A percentile compares a stretch with the other conserved stretches of the same genome.
phyloP scores from a whole-genome alignment of 30 jellyfish, hydroid and myxozoan species.

The Aurelia sp. region DNA sequence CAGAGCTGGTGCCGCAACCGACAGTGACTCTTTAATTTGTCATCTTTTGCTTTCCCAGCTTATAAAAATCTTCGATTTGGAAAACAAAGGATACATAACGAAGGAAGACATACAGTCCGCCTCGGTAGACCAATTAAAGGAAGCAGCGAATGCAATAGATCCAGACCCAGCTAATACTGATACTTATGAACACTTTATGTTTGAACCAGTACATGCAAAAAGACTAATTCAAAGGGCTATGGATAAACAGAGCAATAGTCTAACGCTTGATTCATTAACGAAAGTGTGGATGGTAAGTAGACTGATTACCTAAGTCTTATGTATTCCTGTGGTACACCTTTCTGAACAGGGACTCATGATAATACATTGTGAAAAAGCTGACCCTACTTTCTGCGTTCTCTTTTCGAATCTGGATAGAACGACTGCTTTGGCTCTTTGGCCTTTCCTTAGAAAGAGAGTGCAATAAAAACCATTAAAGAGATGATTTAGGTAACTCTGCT shows the following conservation, averaged over 20 bases:
- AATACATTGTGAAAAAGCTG: too few species aligned
- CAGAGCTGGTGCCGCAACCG: too few species aligned
- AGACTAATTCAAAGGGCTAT: slow-evolving; percentile 15
- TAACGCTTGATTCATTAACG: slow-evolving; percentile 1
- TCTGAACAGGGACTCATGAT: too few species aligned
- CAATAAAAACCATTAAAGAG: too few species aligned
- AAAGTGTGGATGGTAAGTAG: slow-evolving; percentile 48
- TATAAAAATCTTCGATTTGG: slow-evolving; percentile 27
- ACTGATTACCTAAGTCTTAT: background rate
- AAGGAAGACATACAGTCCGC: slow-evolving; percentile 31
- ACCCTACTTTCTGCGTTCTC: too few species aligned
- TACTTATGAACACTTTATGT: slow-evolving; percentile 30
- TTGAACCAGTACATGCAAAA: slow-evolving; percentile 35
- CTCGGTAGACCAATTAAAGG: slow-evolving; percentile 39
- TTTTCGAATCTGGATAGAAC: too few species aligned
- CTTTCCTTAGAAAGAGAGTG: too few species aligned
- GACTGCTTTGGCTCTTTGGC: too few species aligned
- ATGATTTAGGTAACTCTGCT: too few species aligned
- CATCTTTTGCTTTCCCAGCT: slow-evolving; percentile 17
- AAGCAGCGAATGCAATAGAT: slow-evolving; percentile 56
- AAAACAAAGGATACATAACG: slow-evolving; percentile 33
- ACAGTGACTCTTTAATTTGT: too few species aligned
- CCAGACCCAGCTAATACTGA: slow-evolving; percentile 67
- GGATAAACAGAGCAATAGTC: slow-evolving; percentile 2
- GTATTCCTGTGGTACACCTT: too few species aligned